Conservation (phyloP, 2,113 vertebrate genomes). For the Hemiscyllium ocellatum region DNA sequence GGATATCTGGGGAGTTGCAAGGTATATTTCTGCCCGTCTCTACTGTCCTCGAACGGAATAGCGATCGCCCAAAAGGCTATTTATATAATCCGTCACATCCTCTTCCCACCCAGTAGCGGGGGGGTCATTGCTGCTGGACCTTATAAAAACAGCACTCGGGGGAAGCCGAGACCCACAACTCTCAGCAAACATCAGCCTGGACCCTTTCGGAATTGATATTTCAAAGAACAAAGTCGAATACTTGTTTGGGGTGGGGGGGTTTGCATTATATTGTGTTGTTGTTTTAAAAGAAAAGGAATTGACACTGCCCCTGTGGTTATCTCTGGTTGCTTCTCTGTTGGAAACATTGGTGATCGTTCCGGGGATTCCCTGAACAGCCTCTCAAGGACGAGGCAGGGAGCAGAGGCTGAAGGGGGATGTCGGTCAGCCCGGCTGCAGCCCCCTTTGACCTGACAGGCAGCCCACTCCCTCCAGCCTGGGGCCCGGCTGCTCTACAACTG, state of each 20-base stretch:
- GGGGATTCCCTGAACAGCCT: not conserved
- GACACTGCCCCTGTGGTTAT: not conserved
- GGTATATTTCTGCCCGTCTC: not conserved
- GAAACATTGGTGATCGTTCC: not conserved
- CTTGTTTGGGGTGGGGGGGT: not conserved
- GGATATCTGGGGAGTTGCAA: not conserved
- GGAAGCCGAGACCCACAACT: not conserved
- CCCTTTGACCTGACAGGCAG: not conserved
- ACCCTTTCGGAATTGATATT: not conserved
- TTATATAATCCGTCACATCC: conserved; percentile 26
- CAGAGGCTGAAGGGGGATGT: not conserved
- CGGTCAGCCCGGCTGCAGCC: not conserved
- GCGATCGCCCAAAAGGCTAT: not conserved
- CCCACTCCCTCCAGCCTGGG: not conserved
- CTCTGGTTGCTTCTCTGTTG: not conserved
- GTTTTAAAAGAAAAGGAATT: not conserved
- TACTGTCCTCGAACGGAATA: conserved; percentile 11
- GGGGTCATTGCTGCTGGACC: not conserved
- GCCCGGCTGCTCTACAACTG: conserved; percentile 3
- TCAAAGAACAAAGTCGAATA: not conserved
- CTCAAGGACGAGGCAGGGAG: not conserved
- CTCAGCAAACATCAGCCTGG: not conserved
- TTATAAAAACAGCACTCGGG: not conserved
- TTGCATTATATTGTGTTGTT: not conserved
- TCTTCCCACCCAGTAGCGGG: not conserved